A percentile compares a stretch with the other conserved stretches of the same genome.
These are phyloP conservation scores for Dromius quadrimaculatus DNA, from an alignment of 2,888 invertebrate species.

Conservation along the genomic window DNA sequence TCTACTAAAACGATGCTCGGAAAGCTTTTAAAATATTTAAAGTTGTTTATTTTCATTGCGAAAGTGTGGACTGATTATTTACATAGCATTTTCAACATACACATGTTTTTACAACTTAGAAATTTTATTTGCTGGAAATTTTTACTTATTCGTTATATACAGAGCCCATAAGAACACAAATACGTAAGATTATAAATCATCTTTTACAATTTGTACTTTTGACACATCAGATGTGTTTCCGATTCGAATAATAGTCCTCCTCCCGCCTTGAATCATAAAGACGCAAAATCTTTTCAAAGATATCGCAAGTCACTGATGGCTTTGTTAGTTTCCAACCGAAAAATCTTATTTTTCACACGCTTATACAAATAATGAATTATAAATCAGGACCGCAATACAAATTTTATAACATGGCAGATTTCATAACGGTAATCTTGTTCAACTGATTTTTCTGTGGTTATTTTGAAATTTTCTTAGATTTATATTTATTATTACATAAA, in stretches of 20 bases:
- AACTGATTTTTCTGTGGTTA: constrained; percentile 31
- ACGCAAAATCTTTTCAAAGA: constrained; percentile 29
- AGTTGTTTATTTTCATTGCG: constrained; percentile 35
- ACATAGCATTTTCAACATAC: constrained; percentile 33
- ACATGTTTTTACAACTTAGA: constrained; percentile 35
- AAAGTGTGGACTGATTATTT: constrained; percentile 35
- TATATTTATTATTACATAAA: constrained; percentile 31
- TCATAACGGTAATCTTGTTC: constrained; percentile 19
- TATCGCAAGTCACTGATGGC: constrained; percentile 18
- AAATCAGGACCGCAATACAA: constrained; percentile 16
- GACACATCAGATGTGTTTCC: constrained; percentile 14
- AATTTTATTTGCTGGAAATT: neutral
- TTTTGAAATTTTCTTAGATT: constrained; percentile 31
- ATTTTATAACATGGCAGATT: constrained; percentile 16
- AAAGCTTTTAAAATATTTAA: constrained; percentile 43
- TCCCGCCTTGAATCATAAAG: constrained; percentile 31
- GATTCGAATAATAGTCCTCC: neutral
- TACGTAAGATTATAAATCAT: constrained; percentile 26
- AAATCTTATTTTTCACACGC: constrained; percentile 39
- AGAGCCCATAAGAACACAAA: neutral
- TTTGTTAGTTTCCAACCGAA: constrained; percentile 43
- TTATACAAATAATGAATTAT: constrained; percentile 20
- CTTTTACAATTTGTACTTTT: constrained; percentile 11
- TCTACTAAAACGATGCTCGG: constrained; percentile 32
- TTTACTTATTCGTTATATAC: neutral